Conservation (phyloP, 2,797 vertebrate genomes). For the Oreochromis grahami region DNA sequence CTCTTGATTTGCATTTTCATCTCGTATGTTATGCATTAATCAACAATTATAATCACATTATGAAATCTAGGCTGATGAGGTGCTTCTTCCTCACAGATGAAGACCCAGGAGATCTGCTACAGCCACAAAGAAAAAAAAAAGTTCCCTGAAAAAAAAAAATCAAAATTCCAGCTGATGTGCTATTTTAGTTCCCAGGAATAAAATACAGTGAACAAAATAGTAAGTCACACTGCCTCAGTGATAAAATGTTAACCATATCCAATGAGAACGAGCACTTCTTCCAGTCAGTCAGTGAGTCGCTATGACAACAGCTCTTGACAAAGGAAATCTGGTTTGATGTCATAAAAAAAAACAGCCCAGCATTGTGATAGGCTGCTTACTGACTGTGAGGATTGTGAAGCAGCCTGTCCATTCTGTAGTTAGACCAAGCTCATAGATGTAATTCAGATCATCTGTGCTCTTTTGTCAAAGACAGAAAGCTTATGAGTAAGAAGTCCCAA, state of each 20-base stretch:
- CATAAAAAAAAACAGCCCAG: not conserved
- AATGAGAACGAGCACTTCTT: conserved; percentile 7
- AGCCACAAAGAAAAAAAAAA: conserved; percentile 2
- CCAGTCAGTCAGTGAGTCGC: conserved; percentile 40
- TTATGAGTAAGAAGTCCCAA: conserved; percentile 24
- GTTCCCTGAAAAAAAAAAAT: not conserved
- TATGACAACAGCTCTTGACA: conserved; percentile 57
- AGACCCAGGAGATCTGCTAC: conserved; percentile 18
- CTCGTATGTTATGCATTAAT: conserved; percentile 59
- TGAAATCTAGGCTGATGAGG: conserved; percentile 58
- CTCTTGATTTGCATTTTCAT: conserved; percentile 55
- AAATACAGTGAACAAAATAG: conserved; percentile 28
- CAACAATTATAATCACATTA: conserved; percentile 67
- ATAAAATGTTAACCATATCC: conserved; percentile 37
- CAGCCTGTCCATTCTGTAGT: not conserved
- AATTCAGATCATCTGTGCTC: conserved; percentile 28
- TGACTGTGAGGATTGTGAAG: not conserved
- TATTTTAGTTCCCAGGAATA: conserved; percentile 37
- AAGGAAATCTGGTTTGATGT: conserved; percentile 36
- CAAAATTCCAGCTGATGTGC: conserved; percentile 23
- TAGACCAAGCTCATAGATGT: conserved; percentile 7
- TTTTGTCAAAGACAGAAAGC: conserved; percentile 12
- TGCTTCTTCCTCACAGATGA: conserved; percentile 27
- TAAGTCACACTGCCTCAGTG: conserved; percentile 25
- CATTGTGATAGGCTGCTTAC: not conserved